A percentile compares a stretch with the other conserved stretches of the same genome.
phyloP scores from a whole-genome alignment of 2,113 vertebrate genomes.

The Elachura formosa region DNA sequence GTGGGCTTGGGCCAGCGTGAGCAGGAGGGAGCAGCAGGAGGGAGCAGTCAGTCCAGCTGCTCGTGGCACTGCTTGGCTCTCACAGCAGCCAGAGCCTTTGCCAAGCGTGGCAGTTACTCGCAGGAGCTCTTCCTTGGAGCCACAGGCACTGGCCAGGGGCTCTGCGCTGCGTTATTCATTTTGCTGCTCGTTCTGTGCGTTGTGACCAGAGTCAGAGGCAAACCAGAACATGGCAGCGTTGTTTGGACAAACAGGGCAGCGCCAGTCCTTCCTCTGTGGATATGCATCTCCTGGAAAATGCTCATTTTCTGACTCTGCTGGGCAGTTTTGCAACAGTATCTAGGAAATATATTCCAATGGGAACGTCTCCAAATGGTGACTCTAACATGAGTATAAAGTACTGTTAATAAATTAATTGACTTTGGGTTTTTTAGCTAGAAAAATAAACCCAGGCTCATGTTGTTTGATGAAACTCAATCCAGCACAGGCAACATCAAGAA shows the following conservation, averaged over 20 bases:
- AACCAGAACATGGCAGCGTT: not conserved
- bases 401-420: slow-evolving; percentile 11
- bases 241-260: not conserved
- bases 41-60: not conserved
- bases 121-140: not conserved
- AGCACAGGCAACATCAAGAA: not conserved
- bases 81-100: not conserved
- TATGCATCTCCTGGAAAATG: not conserved
- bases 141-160: not conserved
- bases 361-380: not conserved
- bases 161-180: not conserved
- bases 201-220: not conserved
- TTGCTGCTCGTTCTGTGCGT: not conserved
- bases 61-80: not conserved
- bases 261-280: not conserved
- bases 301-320: not conserved
- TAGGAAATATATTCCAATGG: not conserved
- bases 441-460: slow-evolving; percentile 14
- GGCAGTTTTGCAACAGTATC: not conserved
- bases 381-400: not conserved
- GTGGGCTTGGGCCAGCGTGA: not conserved
- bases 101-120: not conserved
- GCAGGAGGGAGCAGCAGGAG: not conserved
- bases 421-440: slow-evolving; percentile 34
- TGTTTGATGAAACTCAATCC: not conserved